Percentiles rank a stretch among this genome's conserved stretches.
These are phyloP conservation scores for Spermophilus dauricus DNA, from an alignment of 2,113 vertebrate species.

Conservation along the genomic window DNA sequence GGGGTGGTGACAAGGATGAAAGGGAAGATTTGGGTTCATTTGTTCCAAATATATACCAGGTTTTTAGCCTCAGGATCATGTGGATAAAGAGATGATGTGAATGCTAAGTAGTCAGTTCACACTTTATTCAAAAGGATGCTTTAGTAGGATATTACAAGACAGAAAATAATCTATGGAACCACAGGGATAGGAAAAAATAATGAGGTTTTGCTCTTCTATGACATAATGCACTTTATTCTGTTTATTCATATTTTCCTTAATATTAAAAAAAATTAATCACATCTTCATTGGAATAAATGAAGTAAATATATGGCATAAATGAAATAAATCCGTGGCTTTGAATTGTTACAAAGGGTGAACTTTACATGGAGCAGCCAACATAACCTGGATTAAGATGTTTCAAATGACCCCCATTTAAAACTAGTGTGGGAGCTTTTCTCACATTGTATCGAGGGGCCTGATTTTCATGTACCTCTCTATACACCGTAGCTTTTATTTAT, in stretches of 20 bases:
- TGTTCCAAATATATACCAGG: background rate
- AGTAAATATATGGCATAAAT: conserved; percentile 16
- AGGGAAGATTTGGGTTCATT: conserved; percentile 10
- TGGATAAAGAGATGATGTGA: conserved; percentile 26
- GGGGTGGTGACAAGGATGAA: background rate
- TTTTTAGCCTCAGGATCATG: background rate
- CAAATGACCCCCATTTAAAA: conserved; percentile 52
- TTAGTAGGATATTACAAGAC: conserved; percentile 46
- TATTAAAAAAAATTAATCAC: conserved; percentile 15
- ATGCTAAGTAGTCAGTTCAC: background rate
- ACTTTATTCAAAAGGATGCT: conserved; percentile 30
- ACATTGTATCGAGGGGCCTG: background rate
- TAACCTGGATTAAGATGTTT: conserved; percentile 30
- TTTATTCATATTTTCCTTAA: conserved; percentile 40
- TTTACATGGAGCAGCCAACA: background rate
- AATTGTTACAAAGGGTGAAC: conserved; percentile 24
- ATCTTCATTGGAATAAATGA: conserved; percentile 35
- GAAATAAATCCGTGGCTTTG: conserved; percentile 35
- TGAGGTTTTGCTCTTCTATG: conserved; percentile 33
- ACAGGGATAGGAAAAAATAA: background rate
- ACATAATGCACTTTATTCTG: conserved; percentile 30
- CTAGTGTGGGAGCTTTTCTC: conserved; percentile 23
- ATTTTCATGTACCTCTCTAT: conserved; percentile 50
- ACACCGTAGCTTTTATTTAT: conserved; percentile 66
- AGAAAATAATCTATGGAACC: background rate